Percentiles rank a stretch among this genome's conserved stretches.
Conservation (phyloP, 2,113 vertebrate species). For the Dromiciops gliroides region DNA sequence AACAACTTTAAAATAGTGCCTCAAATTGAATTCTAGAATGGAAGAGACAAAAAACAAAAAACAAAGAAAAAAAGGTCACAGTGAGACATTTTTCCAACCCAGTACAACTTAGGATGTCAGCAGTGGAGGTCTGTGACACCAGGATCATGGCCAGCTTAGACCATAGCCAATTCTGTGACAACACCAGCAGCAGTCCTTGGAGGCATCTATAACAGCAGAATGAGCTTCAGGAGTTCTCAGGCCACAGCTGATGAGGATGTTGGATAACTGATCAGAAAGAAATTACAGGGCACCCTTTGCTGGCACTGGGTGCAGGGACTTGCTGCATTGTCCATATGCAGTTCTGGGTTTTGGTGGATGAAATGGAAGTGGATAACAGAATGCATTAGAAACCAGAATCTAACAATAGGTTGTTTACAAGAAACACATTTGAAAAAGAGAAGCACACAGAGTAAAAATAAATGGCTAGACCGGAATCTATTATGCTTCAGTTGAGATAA, state of each 20-base stretch:
- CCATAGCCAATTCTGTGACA: not conserved
- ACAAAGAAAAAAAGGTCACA: not conserved
- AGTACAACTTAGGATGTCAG: not conserved
- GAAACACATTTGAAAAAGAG: not conserved
- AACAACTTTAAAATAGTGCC: not conserved
- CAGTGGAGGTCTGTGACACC: not conserved
- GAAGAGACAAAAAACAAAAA: not conserved
- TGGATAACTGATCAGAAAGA: not conserved
- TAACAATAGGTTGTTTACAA: not conserved
- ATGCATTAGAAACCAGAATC: not conserved
- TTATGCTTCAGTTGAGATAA: not conserved
- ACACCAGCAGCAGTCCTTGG: not conserved
- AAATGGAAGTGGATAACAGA: not conserved
- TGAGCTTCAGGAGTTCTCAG: not conserved
- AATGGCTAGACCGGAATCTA: not conserved
- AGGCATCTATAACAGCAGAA: not conserved
- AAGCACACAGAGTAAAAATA: not conserved
- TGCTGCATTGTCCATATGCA: not conserved
- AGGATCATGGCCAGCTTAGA: not conserved
- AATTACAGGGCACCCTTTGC: too few species aligned
- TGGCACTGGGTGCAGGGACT: not conserved
- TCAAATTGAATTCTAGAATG: not conserved
- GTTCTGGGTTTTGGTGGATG: not conserved
- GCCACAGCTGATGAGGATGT: not conserved
- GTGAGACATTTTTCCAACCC: not conserved